These are phyloP conservation scores for Sebastes jordani DNA, from an alignment of 2,797 vertebrate species.

Conservation along the genomic window DNA sequence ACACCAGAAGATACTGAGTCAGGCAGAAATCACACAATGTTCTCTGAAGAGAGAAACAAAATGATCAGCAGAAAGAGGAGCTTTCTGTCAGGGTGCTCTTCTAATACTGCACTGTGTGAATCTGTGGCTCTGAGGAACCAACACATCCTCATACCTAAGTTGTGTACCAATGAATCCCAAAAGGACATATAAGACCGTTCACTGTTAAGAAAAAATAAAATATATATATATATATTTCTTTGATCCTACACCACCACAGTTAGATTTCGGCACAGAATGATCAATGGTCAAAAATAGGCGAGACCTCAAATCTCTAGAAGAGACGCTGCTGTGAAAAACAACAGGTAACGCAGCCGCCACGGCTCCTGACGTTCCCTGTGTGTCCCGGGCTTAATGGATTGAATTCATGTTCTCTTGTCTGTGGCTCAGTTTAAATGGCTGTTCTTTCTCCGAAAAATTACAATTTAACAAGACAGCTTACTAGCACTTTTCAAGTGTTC, in stretches of 20 bases:
- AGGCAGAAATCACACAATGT: neutral
- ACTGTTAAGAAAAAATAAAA: too few relatives aligned
- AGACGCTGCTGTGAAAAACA: too few relatives aligned
- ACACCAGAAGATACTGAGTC: neutral
- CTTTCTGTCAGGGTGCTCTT: neutral
- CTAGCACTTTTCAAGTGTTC: neutral
- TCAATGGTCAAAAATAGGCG: too few relatives aligned
- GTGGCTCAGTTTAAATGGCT: neutral
- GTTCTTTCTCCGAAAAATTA: conserved; percentile 7
- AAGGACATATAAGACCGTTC: too few relatives aligned
- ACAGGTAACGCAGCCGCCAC: too few relatives aligned
- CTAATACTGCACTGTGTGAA: neutral
- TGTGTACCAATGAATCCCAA: too few relatives aligned
- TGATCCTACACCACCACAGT: too few relatives aligned
- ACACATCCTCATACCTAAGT: too few relatives aligned
- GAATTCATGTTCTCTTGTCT: neutral
- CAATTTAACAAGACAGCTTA: neutral
- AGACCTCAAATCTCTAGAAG: too few relatives aligned
- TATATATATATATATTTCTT: too few relatives aligned
- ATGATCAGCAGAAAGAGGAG: neutral
- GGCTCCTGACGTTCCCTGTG: too few relatives aligned
- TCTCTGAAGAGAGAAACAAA: neutral
- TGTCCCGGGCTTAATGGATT: neutral
- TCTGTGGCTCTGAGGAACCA: neutral
- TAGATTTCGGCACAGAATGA: too few relatives aligned